Evolutionary conservation across 2,888 invertebrate species (phyloP).

Genomic region (Idaea aversata): DNA sequence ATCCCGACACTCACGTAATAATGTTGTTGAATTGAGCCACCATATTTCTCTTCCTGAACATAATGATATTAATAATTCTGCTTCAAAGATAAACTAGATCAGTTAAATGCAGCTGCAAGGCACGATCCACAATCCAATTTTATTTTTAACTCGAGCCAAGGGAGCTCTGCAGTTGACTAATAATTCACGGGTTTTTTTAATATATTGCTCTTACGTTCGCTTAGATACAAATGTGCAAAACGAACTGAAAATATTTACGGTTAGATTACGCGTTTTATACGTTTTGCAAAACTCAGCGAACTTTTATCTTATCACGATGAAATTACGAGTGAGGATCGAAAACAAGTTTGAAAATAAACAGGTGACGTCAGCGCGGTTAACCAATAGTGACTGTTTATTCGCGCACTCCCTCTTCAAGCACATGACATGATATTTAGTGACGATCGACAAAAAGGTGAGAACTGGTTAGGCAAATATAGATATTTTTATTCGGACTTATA

Average conservation of each 20-base stretch:
- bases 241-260: constrained; percentile 41
- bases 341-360: constrained; percentile 61
- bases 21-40: constrained; percentile 59
- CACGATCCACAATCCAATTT: constrained; percentile 18
- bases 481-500: not conserved
- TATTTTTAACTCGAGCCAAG: constrained; percentile 40
- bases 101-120: constrained; percentile 27
- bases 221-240: constrained; percentile 26
- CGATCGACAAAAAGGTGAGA: not conserved
- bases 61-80: constrained; percentile 30
- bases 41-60: constrained; percentile 66
- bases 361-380: constrained; percentile 54
- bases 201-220: constrained; percentile 28
- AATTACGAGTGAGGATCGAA: constrained; percentile 42
- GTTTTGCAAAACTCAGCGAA: constrained; percentile 31
- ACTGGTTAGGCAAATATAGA: not conserved
- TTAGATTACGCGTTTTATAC: constrained; percentile 52
- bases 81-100: constrained; percentile 17
- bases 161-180: constrained; percentile 14
- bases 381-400: constrained; percentile 53
- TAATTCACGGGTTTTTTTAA: constrained; percentile 23
- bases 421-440: constrained; percentile 39
- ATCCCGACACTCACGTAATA: constrained; percentile 54
- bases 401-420: constrained; percentile 65
- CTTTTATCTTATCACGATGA: constrained; percentile 59